Evolutionary conservation across 1,140 invertebrate genomes (phyloP), one percentile per base, ranked within the genome.

Genomic region (Cryptotermes secundus): DNA sequence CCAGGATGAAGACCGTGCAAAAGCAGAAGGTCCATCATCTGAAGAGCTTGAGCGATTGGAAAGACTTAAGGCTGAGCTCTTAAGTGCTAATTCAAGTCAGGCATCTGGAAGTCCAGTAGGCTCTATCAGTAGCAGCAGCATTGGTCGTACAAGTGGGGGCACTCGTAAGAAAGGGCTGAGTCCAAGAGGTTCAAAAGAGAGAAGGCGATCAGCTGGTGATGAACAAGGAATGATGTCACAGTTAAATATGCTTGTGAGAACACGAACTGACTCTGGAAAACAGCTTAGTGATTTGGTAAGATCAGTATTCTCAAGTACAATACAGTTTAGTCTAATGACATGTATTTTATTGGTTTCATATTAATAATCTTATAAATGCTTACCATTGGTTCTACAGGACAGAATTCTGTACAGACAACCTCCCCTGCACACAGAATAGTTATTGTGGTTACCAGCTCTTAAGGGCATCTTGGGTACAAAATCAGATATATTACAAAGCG

Each of bases 201-300:
- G 94, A 85, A 90, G 94, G 84, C 93, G 93, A 88, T 95, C 94
- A 3, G 93, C 94, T 36, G 94, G 94, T 1, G 94, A 95, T 89
- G 94, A 95, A 87, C 94, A 88, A 35, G 85, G 85, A 24, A 93
- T 88, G 86, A 90, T 93, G 87, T 89, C 94, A 0, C 92, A 93
- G 86, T 90, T 95, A 83, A 95, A 95, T 86, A 93, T 95, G 90
- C 93, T 94, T 88, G 95, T 97, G 1, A 91, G 95, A 87, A 96
- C 95, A 49, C 92, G 95, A 85, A 96, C 96, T 22, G 95, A 96
- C 88, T 96, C 96, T 80, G 96, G 96, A 49, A 96, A 96, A 90
- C 94, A 95, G 86, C 90, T 97, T 42, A 95, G 95, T 24, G 96
- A 97, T 90, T 93, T 96, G 91, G 96, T 90, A 85, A 85, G 85